Percentiles rank a stretch among this genome's conserved stretches.
Evolutionary conservation across 35 echinoderm and acorn worm genomes (phyloP).

Genomic region (Lytechinus variegatus): DNA sequence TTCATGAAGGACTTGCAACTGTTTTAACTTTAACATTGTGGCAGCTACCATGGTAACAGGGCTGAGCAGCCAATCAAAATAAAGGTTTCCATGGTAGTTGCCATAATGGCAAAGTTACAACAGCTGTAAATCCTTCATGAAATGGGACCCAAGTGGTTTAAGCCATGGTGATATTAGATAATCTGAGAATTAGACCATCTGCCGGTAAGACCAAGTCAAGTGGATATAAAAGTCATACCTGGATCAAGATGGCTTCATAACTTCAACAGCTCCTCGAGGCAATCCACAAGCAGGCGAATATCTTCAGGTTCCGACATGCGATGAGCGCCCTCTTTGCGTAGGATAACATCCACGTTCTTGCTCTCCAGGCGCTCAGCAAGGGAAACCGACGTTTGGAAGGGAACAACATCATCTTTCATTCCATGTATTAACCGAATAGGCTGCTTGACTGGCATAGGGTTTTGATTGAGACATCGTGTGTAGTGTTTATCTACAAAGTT

Average conservation of each 20-base stretch:
- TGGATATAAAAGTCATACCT: no score
- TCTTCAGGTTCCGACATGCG: slow-evolving; percentile 68
- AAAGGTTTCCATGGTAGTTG: no score
- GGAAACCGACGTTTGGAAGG: slow-evolving; percentile 51
- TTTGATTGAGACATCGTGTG: slow-evolving; percentile 15
- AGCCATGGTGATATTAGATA: no score
- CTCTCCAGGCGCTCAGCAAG: slow-evolving; percentile 59
- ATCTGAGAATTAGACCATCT: no score
- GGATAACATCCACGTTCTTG: slow-evolving; percentile 68
- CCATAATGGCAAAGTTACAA: no score
- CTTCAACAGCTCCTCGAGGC: slow-evolving; percentile 49
- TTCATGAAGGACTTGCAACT: no score
- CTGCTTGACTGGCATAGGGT: slow-evolving; percentile 46
- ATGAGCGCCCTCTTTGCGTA: slow-evolving; percentile 62
- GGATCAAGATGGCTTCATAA: background rate
- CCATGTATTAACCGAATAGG: slow-evolving; percentile 76
- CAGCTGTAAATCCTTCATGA: no score
- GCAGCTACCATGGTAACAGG: no score
- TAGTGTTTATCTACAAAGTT: slow-evolving; percentile 66
- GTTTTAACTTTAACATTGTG: no score
- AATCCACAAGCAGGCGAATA: slow-evolving; percentile 45
- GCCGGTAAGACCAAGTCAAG: no score
- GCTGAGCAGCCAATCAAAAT: no score
- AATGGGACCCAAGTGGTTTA: no score
- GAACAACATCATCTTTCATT: slow-evolving; percentile 72